Evolutionary conservation across 2,888 invertebrate species (phyloP).

Genomic region (Harpalus rubripes): DNA sequence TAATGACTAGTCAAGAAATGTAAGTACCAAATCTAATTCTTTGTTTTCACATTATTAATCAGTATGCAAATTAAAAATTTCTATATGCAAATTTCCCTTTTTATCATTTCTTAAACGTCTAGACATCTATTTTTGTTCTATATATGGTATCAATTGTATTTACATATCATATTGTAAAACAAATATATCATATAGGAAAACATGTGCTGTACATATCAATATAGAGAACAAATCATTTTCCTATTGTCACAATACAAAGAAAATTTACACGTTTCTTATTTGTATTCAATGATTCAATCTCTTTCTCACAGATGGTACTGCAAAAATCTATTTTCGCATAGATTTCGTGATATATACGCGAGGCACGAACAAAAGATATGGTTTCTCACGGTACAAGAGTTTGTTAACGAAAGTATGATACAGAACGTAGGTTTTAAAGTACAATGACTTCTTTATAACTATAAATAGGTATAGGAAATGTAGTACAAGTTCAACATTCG

Average conservation of each 20-base stretch:
- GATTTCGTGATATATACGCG: slow-evolving; percentile 26
- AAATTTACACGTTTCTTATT: not conserved
- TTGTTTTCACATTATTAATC: not conserved
- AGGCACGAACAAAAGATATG: slow-evolving; percentile 34
- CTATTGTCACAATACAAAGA: not conserved
- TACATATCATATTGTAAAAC: not conserved
- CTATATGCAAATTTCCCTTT: slow-evolving; percentile 10
- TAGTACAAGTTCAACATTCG: slow-evolving; percentile 49
- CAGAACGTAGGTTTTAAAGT: slow-evolving; percentile 21
- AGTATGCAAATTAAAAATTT: slow-evolving; percentile 12
- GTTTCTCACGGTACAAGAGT: slow-evolving; percentile 29
- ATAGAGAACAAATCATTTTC: not conserved
- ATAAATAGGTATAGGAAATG: slow-evolving; percentile 39
- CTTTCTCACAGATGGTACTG: not conserved
- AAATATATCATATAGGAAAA: slow-evolving; percentile 11
- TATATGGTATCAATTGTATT: not conserved
- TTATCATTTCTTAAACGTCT: slow-evolving; percentile 19
- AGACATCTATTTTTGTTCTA: slow-evolving; percentile 10
- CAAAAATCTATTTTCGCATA: slow-evolving; percentile 5
- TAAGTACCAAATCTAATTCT: not conserved
- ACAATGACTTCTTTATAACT: slow-evolving; percentile 47
- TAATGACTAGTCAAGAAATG: too few species aligned
- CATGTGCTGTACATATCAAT: slow-evolving; percentile 25
- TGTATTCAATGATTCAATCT: not conserved
- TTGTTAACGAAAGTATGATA: slow-evolving; percentile 38